Percentiles rank a stretch among this genome's conserved stretches.
These are phyloP conservation scores for Troilus luridus DNA, from an alignment of 2,888 invertebrate species.

Conservation along the genomic window DNA sequence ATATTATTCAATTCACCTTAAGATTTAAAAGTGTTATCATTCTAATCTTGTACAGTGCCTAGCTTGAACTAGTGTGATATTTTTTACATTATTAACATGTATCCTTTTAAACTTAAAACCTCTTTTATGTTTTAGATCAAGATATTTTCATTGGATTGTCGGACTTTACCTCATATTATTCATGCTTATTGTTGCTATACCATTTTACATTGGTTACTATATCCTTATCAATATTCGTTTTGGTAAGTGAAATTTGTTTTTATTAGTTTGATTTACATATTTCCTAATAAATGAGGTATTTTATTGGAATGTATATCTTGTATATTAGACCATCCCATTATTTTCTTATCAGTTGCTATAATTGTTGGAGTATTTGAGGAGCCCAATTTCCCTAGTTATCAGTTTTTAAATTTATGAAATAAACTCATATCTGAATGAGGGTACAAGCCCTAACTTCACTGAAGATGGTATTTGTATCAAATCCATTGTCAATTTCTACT, in stretches of 20 bases:
- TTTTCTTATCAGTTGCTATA: not conserved
- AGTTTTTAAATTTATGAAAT: no score
- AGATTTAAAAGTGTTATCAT: no score
- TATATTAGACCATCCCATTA: not conserved
- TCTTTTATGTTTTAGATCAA: conserved; percentile 76
- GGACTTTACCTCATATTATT: conserved; percentile 91
- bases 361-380: no score
- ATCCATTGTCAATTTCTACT: no score
- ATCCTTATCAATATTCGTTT: conserved; percentile 90
- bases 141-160: conserved; percentile 95
- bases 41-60: not conserved
- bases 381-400: no score
- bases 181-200: conserved; percentile 95
- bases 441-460: no score
- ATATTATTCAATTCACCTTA: not conserved
- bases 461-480: no score
- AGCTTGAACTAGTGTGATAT: not conserved
- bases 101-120: conserved; percentile 57
- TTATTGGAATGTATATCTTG: not conserved
- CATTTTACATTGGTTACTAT: conserved; percentile 96
- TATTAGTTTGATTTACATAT: conserved; percentile 36
- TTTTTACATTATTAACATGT: not conserved
- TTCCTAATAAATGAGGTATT: not conserved
- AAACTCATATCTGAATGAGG: no score
- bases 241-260: conserved; percentile 74